Conservation (phyloP, 1,140 invertebrate species). For the Drusus annulatus region DNA sequence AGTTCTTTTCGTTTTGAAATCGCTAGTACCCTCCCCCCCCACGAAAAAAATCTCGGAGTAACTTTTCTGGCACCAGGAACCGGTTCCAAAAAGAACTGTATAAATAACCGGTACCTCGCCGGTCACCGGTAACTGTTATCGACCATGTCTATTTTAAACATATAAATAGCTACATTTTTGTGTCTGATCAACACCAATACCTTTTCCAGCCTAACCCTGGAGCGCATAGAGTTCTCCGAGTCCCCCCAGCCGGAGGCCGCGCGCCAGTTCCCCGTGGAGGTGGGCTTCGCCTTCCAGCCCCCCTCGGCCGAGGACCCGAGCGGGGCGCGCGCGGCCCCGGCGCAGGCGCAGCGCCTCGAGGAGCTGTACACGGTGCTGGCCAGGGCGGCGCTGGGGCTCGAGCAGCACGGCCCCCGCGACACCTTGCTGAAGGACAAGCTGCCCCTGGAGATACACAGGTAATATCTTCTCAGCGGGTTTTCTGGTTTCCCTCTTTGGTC, state of each 20-base stretch:
- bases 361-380: slow-evolving; percentile 32
- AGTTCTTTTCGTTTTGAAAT: too few species aligned
- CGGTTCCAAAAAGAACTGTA: too few species aligned
- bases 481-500: too few species aligned
- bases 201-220: slow-evolving; percentile 16
- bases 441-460: slow-evolving; percentile 53
- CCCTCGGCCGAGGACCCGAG: slow-evolving; percentile 29
- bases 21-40: too few species aligned
- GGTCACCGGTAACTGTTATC: too few species aligned
- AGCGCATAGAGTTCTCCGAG: not conserved
- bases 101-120: too few species aligned
- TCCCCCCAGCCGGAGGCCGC: not conserved
- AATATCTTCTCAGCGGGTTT: not conserved
- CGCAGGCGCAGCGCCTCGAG: not conserved
- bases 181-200: too few species aligned
- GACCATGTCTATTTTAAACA: too few species aligned
- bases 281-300: slow-evolving; percentile 44
- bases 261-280: not conserved
- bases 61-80: too few species aligned
- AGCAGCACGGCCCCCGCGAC: slow-evolving; percentile 46
- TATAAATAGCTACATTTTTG: too few species aligned
- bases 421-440: slow-evolving; percentile 52
- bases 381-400: slow-evolving; percentile 44
- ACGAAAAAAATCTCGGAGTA: too few species aligned
- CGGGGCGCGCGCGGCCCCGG: slow-evolving; percentile 31